Conservation (phyloP, 2,888 invertebrate species). For the Hirtodrosophila alboralis region DNA sequence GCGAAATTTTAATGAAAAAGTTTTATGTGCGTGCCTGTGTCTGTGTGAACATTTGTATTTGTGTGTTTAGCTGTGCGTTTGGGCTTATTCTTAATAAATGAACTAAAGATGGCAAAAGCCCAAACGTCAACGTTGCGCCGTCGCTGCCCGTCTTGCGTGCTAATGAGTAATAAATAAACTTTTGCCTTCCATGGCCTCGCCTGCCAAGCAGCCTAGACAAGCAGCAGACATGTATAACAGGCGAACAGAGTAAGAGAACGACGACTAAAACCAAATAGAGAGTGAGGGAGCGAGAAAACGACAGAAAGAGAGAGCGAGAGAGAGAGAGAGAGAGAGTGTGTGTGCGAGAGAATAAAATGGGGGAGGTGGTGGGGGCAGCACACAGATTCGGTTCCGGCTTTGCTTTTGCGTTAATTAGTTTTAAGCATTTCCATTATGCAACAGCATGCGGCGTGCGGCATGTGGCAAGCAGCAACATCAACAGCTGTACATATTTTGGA, state of each 20-base stretch:
- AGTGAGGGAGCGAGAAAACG: conserved; percentile 11
- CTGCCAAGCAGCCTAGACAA: conserved; percentile 52
- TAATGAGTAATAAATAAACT: conserved; percentile 76
- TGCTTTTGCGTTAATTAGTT: conserved; percentile 75
- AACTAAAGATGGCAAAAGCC: conserved; percentile 65
- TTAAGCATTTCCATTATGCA: conserved; percentile 73
- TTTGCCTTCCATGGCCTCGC: conserved; percentile 32
- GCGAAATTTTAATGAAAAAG: conserved; percentile 74
- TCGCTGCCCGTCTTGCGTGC: conserved; percentile 62
- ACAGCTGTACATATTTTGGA: conserved; percentile 20
- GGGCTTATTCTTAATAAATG: conserved; percentile 68
- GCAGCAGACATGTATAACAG: conserved; percentile 63
- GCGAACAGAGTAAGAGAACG: conserved; percentile 57
- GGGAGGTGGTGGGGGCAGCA: conserved; percentile 4
- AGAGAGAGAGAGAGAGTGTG: conserved; percentile 10
- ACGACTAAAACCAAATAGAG: conserved; percentile 27
- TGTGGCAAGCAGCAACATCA: conserved; percentile 14
- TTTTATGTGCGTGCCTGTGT: conserved; percentile 43
- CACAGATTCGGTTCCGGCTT: conserved; percentile 56
- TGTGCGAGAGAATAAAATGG: conserved; percentile 4
- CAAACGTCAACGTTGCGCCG: conserved; percentile 20
- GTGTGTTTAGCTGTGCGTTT: conserved; percentile 8
- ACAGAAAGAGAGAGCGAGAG: conserved; percentile 4
- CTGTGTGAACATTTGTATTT: conserved; percentile 13
- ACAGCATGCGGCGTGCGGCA: conserved; percentile 50